Base-by-base conservation (phyloP, 1,140 invertebrate genomes). In the Drosophila gunungcola region DNA sequence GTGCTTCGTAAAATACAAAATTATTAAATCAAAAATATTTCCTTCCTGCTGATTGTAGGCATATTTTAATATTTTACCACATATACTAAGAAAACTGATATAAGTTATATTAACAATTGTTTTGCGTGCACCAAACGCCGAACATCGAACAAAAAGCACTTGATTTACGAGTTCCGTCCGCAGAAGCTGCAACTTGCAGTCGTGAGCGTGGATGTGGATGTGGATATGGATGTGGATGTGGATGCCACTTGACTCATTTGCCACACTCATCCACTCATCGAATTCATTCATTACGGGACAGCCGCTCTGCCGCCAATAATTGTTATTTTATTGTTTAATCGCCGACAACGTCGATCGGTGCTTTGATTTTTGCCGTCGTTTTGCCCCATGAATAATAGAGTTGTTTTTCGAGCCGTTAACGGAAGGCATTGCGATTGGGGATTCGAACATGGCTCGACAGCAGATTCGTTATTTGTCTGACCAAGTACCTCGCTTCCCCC, bases 351-450 rank as follows among this genome's bases (percentile, higher is more conserved):
- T 36, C 39, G 21, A 29, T 11, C 16, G 3, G 10, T 3, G 43
- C 70, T 74, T 74, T 74, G 72, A 74, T 74, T 55, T 70, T 54
- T 32, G 70, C 72, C 69, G 72, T 74, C 54, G 34, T 32, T 73
- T 73, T 49, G 12, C 41, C 25, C 12, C 49, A n/a, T 54, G 56
- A 58, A 73, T 74, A 73, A 74, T 74, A 49, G 43, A 74, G 72
- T 49, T 73, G 65, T 54, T 29, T 57, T 36, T 68, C 29, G 21
- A 52, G 25, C 48, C 7, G 41, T 13, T 12, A 61, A 41, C 48
- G 69, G 56, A 74, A 73, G 69, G 57, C 57, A 62, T 32, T 21
- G 29, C 29, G 43, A 32, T 41, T 29, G 29, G 36, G 27, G 25
- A 73, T 41, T 60, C 42, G 3, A 52, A 13, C 36, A 53, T 73